Percentiles rank a stretch among this genome's conserved stretches.
phyloP scores from a whole-genome alignment of 2,888 invertebrate species.

The Ophonus ardosiacus region DNA sequence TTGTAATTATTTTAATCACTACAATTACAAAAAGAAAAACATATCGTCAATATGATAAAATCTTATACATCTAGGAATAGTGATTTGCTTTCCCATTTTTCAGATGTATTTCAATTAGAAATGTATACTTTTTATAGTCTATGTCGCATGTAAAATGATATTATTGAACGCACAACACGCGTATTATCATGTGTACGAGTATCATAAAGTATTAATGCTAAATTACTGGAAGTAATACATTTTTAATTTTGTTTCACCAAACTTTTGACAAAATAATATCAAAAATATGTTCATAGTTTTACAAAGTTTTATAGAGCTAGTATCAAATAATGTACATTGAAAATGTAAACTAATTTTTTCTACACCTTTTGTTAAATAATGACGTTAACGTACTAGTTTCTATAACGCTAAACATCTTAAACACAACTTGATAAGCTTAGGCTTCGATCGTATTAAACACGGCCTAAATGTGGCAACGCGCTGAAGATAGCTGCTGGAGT shows the following conservation, averaged over 20 bases:
- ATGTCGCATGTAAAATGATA: not conserved
- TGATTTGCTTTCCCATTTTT: not conserved
- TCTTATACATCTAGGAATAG: not conserved
- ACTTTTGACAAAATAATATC: not conserved
- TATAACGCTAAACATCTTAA: too few relatives aligned
- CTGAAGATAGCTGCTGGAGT: too few relatives aligned
- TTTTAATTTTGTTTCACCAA: not conserved
- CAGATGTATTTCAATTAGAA: not conserved
- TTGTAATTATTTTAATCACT: not conserved
- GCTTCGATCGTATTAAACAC: too few relatives aligned
- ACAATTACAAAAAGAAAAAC: not conserved
- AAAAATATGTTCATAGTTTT: too few relatives aligned
- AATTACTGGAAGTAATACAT: not conserved
- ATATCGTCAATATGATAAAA: not conserved
- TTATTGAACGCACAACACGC: not conserved
- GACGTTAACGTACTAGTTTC: too few relatives aligned
- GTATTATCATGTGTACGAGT: not conserved
- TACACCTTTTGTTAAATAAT: too few relatives aligned
- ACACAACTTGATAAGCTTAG: too few relatives aligned
- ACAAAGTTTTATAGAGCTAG: too few relatives aligned
- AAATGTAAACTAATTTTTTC: too few relatives aligned
- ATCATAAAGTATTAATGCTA: not conserved
- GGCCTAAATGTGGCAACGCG: too few relatives aligned
- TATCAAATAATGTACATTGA: too few relatives aligned
- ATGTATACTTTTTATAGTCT: not conserved